These are phyloP conservation scores for Hirtodrosophila alboralis DNA, from an alignment of 2,888 invertebrate species.

Conservation along the genomic window DNA sequence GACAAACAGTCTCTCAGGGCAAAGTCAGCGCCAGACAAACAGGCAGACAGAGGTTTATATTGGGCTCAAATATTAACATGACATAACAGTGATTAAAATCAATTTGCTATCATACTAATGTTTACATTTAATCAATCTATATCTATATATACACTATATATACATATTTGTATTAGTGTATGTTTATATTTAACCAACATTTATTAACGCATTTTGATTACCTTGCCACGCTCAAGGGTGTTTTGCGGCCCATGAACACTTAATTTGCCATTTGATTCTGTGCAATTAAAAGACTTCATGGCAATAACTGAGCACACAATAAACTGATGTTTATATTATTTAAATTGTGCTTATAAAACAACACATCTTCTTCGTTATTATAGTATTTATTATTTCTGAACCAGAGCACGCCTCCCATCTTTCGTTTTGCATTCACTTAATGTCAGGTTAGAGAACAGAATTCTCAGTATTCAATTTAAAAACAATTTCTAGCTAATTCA, in stretches of 20 bases:
- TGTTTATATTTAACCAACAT: constrained; percentile 1
- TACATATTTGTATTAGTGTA: no score
- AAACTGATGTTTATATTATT: constrained; percentile 3
- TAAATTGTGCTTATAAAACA: no score
- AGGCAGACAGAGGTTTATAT: constrained; percentile 35
- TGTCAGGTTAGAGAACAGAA: constrained; percentile 6
- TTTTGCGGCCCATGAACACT: constrained; percentile 19
- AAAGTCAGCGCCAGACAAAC: constrained; percentile 35
- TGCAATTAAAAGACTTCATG: constrained; percentile 30
- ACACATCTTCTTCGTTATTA: no score
- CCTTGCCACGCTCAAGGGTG: constrained; percentile 61
- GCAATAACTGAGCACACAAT: neutral
- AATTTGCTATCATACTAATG: constrained; percentile 19
- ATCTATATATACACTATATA: neutral
- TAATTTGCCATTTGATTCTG: constrained; percentile 27
- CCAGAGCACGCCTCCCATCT: constrained; percentile 1
- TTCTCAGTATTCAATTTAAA: constrained; percentile 56
- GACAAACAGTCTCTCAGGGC: constrained; percentile 7
- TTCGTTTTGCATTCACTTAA: constrained; percentile 27
- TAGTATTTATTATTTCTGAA: neutral
- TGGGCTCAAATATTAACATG: constrained; percentile 8
- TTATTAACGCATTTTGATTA: constrained; percentile 48
- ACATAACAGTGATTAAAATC: constrained; percentile 33
- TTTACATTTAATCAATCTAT: neutral
- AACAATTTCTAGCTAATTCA: constrained; percentile 14